Base-by-base conservation (phyloP, 2,113 vertebrate genomes). In the Daubentonia madagascariensis region DNA sequence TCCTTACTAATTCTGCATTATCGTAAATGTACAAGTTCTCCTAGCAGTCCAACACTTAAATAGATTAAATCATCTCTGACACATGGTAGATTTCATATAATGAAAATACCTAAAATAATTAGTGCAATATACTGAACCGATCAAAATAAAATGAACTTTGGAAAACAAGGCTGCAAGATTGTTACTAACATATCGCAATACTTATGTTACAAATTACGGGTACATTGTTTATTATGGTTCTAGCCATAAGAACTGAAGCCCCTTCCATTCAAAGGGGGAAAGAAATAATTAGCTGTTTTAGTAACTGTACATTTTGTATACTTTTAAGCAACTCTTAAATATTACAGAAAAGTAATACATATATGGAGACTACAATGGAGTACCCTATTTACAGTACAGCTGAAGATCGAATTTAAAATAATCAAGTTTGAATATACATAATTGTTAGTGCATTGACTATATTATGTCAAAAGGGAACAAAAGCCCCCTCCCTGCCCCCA, bases 341-440 rank as follows among this genome's bases (percentile, higher is more conserved):
- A 99, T 99, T 99, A 99, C 98, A 99, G 99, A 99, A 99, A 97
- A 99, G 99, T 99, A 99, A 98, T 99, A 99, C 99, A 97, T 94
- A 99, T 99, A 99, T 98, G 99, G 99, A 99, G 98, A 99, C 99
- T 99, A 99, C 99, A 99, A 99, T 99, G 99, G 99, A 99, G 99
- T 99, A 99, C 99, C 99, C 99, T 99, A 99, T 99, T 99, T 99
- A 99, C 99, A 99, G 99, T 99, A 99, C 99, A 99, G 99, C 98
- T 98, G 92, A 99, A 98, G 98, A 99, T 70, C 93, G 80, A 98
- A 99, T 98, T 99, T 99, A 98, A 98, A 99, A 98, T 98, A 80
- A 98, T 97, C 98, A 98, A 98, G 98, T 98, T 98, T 98, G 97
- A 98, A 98, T 98, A 98, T 98, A 98, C 99, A 98, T 99, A 98